Evolutionary conservation across 92 coral and sea anemone genomes (phyloP).

Genomic region (Siderastrea siderea): DNA sequence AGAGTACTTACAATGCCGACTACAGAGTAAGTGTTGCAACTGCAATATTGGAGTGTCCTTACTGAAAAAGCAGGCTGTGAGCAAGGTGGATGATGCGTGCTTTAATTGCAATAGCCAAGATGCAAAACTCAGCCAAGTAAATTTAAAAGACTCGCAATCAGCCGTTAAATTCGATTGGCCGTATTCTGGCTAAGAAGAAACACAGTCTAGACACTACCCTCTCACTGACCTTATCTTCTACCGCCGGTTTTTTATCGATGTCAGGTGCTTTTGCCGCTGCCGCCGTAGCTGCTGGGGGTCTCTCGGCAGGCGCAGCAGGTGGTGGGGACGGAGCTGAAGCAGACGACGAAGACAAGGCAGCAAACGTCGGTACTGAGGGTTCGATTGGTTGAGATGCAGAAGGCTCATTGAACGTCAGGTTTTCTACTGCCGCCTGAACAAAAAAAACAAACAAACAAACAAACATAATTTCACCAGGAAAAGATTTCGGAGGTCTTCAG

Average conservation of each 20-base stretch:
- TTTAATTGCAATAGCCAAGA: too few species aligned
- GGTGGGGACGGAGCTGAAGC: constrained; percentile 51
- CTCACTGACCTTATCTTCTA: constrained; percentile 54
- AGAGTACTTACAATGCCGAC: background rate
- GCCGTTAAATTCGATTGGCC: too few species aligned
- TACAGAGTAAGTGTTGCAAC: background rate
- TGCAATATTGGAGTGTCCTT: background rate
- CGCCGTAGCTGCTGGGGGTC: constrained; percentile 25
- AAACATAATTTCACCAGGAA: background rate
- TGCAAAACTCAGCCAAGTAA: too few species aligned
- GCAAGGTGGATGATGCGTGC: background rate
- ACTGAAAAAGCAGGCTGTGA: background rate
- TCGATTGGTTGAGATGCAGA: constrained; percentile 61
- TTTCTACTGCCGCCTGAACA: constrained; percentile 80
- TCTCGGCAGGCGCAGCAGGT: constrained; percentile 48
- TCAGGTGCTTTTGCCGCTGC: constrained; percentile 33
- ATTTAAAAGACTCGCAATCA: too few species aligned
- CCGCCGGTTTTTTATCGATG: constrained; percentile 19
- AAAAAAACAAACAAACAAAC: background rate
- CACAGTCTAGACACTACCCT: too few species aligned
- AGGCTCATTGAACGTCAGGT: constrained; percentile 62
- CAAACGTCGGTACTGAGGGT: constrained; percentile 38
- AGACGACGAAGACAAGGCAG: constrained; percentile 43
- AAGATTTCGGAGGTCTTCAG: too few species aligned
- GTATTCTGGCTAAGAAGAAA: too few species aligned